Percentiles rank a stretch among this genome's conserved stretches.
phyloP scores from a whole-genome alignment of 1,140 invertebrate species.

The Drosophila ananassae region DNA sequence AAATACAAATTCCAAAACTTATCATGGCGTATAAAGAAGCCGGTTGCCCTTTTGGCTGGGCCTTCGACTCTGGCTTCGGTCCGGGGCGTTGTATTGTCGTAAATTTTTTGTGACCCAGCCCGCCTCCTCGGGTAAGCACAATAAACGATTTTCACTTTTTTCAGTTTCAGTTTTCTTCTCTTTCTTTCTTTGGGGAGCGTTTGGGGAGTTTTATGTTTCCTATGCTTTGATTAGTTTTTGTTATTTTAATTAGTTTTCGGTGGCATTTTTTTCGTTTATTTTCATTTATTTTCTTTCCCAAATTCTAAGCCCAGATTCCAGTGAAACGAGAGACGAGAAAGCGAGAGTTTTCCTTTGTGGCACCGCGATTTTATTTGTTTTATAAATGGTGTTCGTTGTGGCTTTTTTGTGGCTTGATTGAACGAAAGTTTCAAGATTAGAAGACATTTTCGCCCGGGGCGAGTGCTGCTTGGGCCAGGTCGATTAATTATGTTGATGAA shows the following conservation, averaged over 20 bases:
- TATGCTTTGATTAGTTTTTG: conserved; percentile 44
- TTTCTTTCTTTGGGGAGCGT: not conserved
- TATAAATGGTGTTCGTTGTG: conserved; percentile 17
- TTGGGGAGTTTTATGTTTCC: conserved; percentile 36
- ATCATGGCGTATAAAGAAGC: conserved; percentile 34
- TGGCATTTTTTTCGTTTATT: conserved; percentile 29
- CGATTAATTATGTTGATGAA: conserved; percentile 14
- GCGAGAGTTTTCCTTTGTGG: conserved; percentile 47
- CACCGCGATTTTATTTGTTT: conserved; percentile 38
- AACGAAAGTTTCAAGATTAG: conserved; percentile 46
- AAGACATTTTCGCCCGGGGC: conserved; percentile 27
- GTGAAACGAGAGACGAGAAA: conserved; percentile 45
- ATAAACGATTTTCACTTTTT: conserved; percentile 53
- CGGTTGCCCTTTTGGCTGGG: conserved; percentile 14
- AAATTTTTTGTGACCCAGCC: conserved; percentile 37
- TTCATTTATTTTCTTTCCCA: conserved; percentile 30
- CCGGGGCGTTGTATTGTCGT: conserved; percentile 41
- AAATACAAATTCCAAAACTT: conserved; percentile 49
- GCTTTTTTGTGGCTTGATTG: conserved; percentile 29
- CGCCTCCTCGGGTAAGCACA: conserved; percentile 22
- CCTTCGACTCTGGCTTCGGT: not conserved
- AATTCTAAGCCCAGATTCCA: conserved; percentile 39
- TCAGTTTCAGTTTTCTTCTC: conserved; percentile 39
- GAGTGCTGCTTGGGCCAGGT: conserved; percentile 5
- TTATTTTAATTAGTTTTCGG: conserved; percentile 51